Evolutionary conservation across 2,113 vertebrate species (phyloP), one percentile per base, ranked within the genome.

Genomic region (Charadrius vociferus): DNA sequence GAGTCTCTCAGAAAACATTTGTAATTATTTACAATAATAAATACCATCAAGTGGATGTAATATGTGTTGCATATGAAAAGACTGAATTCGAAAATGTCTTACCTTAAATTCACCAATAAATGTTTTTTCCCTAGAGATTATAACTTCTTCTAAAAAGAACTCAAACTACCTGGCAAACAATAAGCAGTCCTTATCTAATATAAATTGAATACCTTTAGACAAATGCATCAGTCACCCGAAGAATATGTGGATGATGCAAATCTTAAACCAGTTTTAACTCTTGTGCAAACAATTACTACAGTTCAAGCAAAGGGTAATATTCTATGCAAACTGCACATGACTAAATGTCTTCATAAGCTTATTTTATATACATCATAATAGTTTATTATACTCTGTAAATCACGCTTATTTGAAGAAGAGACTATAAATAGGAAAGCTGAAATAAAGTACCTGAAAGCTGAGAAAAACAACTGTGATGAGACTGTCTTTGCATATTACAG

Each of bases 401-500:
- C 19, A 52, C 12, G 9, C 49, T 89, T 5, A 58, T 59, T 73
- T 2, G 2, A 75, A 72, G 13, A 49, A 59, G 12, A 92, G 12
- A 61, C 12, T 58, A 62, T 41, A 53, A 77, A 83, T 29, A 86
- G 10, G 37, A 77, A 92, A 81, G 20, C 29, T 91, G 86, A 84
- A 94, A 86, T 81, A 90, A 90, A 84, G 9, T 37, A 91, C 30
- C 49, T 53, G 61, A 53, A 90, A 97, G 45, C 32, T 77, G 19
- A 74, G 65, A 90, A 94, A 90, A 97, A 81, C 52, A 59, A 71
- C 9, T 78, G 55, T 56, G n/a, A 90, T 72, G n/a, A 67, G 50
- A 81, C 39, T 88, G 24, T 81, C 55, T 93, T 94, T 88, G 71
- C n/a, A 85, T 82, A 90, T 85, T 91, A 88, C 43, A 75, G 58